Evolutionary conservation across 2,797 vertebrate species (phyloP).

Genomic region (Meriones psammophilus): DNA sequence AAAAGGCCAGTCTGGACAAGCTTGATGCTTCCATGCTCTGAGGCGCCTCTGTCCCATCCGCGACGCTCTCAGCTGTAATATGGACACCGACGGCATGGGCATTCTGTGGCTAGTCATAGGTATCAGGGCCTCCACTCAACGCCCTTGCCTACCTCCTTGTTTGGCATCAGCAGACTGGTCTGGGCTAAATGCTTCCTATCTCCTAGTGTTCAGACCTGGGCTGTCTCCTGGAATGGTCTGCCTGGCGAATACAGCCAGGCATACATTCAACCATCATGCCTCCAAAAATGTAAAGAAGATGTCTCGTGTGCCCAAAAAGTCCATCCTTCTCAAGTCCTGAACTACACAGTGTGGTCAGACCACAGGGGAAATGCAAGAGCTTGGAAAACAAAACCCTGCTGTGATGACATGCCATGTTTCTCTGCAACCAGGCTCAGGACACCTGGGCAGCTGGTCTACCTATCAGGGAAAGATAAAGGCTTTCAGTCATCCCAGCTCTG

Average conservation of each 20-base stretch:
- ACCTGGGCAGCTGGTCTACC: background rate
- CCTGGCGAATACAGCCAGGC: background rate
- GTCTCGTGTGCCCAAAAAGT: background rate
- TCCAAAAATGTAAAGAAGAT: background rate
- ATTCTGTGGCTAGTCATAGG: background rate
- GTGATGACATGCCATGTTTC: background rate
- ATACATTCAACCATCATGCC: background rate
- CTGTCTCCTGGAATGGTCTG: background rate
- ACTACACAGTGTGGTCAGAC: background rate
- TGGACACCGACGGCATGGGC: background rate
- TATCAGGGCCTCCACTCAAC: background rate
- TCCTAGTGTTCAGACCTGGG: background rate
- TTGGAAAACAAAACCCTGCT: background rate
- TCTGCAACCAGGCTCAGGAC: too few relatives aligned
- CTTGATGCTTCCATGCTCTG: background rate
- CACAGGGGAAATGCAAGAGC: background rate
- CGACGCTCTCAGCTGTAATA: background rate
- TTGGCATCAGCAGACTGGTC: background rate
- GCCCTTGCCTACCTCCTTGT: background rate
- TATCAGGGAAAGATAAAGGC: background rate
- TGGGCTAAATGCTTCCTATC: background rate
- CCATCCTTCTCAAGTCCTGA: background rate
- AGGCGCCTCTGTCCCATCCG: background rate
- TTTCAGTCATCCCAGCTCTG: background rate
- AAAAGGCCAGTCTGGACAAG: background rate